Evolutionary conservation across 2,888 invertebrate genomes (phyloP).

Genomic region (Digitonthophagus gazella): DNA sequence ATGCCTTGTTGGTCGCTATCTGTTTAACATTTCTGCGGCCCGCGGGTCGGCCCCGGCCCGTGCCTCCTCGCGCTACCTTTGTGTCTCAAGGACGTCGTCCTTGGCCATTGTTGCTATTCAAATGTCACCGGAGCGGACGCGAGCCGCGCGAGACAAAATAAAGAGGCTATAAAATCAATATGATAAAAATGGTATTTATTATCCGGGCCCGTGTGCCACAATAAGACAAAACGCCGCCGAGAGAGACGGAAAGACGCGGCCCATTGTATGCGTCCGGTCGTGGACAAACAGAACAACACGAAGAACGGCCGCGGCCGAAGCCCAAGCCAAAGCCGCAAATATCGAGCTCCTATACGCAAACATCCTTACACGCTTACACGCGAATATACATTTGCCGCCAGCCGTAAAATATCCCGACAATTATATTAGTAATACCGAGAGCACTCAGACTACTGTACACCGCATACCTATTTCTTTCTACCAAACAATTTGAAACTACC

Average conservation of each 20-base stretch:
- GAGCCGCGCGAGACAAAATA: constrained; percentile 43
- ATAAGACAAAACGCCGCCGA: constrained; percentile 39
- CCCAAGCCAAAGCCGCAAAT: constrained; percentile 3
- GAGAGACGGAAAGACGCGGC: constrained; percentile 11
- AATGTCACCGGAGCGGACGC: constrained; percentile 42
- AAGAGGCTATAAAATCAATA: constrained; percentile 46
- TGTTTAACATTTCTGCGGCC: constrained; percentile 16
- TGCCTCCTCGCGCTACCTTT: constrained; percentile 20
- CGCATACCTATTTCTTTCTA: not conserved
- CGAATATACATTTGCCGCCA: constrained; percentile 5
- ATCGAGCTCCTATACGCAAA: constrained; percentile 10
- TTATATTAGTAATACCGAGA: constrained; percentile 9
- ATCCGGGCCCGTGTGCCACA: constrained; percentile 40
- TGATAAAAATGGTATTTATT: constrained; percentile 47
- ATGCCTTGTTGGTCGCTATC: constrained; percentile 17
- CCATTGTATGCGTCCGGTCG: constrained; percentile 19
- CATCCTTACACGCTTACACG: not conserved
- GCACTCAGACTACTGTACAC: not conserved
- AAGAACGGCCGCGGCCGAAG: not conserved
- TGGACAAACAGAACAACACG: not conserved
- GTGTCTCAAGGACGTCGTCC: constrained; percentile 41
- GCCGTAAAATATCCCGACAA: constrained; percentile 12
- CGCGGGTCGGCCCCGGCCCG: constrained; percentile 6
- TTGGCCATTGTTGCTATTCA: constrained; percentile 48
- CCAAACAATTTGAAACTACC: not conserved